Evolutionary conservation across 2,797 vertebrate species (phyloP), one percentile per base, ranked within the genome.

Genomic region (Bovichtus variegatus): DNA sequence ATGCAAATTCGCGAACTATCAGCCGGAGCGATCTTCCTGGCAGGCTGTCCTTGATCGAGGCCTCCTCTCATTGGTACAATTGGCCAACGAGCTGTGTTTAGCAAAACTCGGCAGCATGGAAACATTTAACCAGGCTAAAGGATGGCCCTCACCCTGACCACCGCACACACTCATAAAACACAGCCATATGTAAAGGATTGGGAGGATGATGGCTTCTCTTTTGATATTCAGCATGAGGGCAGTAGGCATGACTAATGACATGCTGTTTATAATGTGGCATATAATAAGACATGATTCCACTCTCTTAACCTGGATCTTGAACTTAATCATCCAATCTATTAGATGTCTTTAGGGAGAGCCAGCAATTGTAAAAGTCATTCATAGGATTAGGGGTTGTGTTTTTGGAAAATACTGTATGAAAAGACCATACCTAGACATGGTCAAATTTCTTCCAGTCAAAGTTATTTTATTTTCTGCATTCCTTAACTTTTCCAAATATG

Each of bases 151-250:
- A 87, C 87, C 85, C 81, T 77, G 85, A 86, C 86, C 76, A 49
- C 81, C 49, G n/a, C 79, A 76, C 54, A 64, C 68, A 76, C 83
- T 50, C 60, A 68, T 84, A 84, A 92, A 92, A 90, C 72, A 85
- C 77, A 88, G 76, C 86, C 92, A 93, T 84, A 62, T 94, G 92
- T 86, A 70, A 74, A 80, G 82, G 83, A 90, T 87, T 81, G 65
- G 71, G 18, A 67, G 51, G 73, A 85, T 66, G 71, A 80, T 86
- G 65, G 70, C 53, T 86, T 73, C 54, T 75, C 77, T 82, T 89
- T 82, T 87, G 83, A 86, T 78, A 87, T 78, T 81, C 51, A 54
- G 74, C 57, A 59, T 73, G 21, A 85, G 50, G 59, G 54, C 66
- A 80, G 25, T 50, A 27, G 58, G 68, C 77, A 67, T 84, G 62